Evolutionary conservation across 2,797 vertebrate species (phyloP), one percentile per base, ranked within the genome.

Genomic region (Betta splendens): DNA sequence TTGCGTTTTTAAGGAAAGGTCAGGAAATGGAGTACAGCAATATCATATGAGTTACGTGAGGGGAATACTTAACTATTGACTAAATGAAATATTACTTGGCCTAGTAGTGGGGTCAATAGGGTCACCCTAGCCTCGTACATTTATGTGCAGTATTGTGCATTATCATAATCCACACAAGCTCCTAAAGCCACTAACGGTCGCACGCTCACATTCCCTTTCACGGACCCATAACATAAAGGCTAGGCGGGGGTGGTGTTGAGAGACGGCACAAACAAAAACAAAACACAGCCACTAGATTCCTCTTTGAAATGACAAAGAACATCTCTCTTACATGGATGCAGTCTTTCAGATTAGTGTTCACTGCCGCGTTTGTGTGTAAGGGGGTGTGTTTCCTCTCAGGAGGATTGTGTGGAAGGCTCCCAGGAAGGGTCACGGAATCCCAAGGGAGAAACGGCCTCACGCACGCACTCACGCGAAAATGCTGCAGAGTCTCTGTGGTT

Each of bases 211-310:
- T 77, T 62, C 40, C 36, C 40, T 77, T 73, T 64, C 29, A 28
- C 58, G 69, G 66, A 7, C 33, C 53, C 33, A 65, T 44, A 2
- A 63, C 64, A 45, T 36, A 49, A 31, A 45, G 67, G 77, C 64
- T 53, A 26, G 33, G 64, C 37, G 8, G 33, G 50, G 40, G 66
- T 42, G 9, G 28, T 15, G 1, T 53, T 35, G 22, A 50, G 56
- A 64, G 64, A 60, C 59, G 57, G 53, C 64, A 65, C 51, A 64
- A 64, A 76, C 59, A 49, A 75, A 80, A 88, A 83, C 47, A 77
- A 85, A 84, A n/a, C n/a, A n/a, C n/a, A n/a, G n/a, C n/a, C 44
- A 65, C 29, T 18, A n/a, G 35, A 63, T 80, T 60, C 55, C 74
- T 71, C 56, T 77, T 69, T 64, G 64, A 83, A 79, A 71, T 51